phyloP scores from a whole-genome alignment of 1,140 invertebrate genomes.

The Metaphire vulgaris region DNA sequence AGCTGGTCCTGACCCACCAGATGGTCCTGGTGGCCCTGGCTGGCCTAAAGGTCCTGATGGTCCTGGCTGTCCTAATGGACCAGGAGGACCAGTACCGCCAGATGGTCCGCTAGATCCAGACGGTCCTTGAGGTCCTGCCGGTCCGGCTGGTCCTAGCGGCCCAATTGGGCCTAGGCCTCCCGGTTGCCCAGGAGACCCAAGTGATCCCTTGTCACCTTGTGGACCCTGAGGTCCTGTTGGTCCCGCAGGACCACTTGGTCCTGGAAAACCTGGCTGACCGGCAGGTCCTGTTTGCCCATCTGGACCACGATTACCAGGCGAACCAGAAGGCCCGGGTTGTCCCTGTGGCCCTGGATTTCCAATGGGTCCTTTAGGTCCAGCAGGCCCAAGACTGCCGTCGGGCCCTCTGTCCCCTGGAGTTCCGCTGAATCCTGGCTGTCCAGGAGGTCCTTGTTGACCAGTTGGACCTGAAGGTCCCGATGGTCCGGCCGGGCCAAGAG shows the following conservation, averaged over 20 bases:
- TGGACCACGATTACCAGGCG: background rate
- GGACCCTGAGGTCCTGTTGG: background rate
- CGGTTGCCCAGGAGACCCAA: background rate
- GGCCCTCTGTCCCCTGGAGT: background rate
- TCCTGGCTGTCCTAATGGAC: constrained; percentile 64
- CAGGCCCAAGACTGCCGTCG: background rate
- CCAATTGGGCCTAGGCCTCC: constrained; percentile 28
- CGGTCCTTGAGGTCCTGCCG: constrained; percentile 31
- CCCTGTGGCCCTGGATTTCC: constrained; percentile 12
- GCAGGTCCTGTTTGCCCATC: background rate
- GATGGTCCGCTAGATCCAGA: constrained; percentile 46
- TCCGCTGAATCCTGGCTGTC: constrained; percentile 3
- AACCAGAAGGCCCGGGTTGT: constrained; percentile 8
- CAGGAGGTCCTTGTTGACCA: constrained; percentile 14
- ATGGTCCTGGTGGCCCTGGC: constrained; percentile 30
- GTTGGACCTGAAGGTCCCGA: constrained; percentile 6
- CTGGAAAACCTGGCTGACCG: background rate
- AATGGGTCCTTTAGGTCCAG: constrained; percentile 29
- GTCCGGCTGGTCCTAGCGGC: constrained; percentile 29
- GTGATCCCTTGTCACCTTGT: constrained; percentile 13
- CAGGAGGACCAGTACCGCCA: constrained; percentile 65
- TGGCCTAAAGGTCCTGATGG: constrained; percentile 36
- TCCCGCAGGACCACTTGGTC: background rate
- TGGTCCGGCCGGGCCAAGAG: background rate
- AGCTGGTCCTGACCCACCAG: constrained; percentile 25